Evolutionary conservation across 2,113 vertebrate genomes (phyloP).

Genomic region (Seriola dumerili): DNA sequence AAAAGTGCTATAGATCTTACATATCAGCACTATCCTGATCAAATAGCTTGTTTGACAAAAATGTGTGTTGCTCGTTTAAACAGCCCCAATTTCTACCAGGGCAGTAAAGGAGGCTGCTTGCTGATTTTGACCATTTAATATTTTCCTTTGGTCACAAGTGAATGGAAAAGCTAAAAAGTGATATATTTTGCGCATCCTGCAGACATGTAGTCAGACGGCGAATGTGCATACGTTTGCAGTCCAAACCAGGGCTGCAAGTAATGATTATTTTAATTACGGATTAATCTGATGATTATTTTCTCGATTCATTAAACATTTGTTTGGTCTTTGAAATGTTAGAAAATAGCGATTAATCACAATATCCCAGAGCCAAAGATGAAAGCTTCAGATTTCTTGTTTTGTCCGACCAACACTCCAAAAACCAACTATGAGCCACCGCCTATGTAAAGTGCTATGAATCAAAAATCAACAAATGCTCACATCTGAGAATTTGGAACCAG

Average conservation of each 20-base stretch:
- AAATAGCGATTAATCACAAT: not conserved
- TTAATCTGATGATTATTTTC: not conserved
- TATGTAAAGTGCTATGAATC: too few species aligned
- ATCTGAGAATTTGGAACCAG: not conserved
- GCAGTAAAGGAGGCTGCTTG: not conserved
- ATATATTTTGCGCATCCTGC: too few species aligned
- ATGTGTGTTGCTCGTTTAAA: not conserved
- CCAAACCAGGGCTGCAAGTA: not conserved
- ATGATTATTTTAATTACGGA: not conserved
- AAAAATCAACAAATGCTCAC: too few species aligned
- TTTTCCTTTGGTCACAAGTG: not conserved
- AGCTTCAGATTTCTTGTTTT: not conserved
- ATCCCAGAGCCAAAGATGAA: not conserved
- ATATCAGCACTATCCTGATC: not conserved
- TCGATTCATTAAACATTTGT: not conserved
- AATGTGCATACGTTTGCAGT: too few species aligned
- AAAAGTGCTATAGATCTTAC: constrained; percentile 15
- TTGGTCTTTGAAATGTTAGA: not conserved
- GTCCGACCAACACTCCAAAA: not conserved
- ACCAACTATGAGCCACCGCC: too few species aligned
- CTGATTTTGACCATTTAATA: not conserved
- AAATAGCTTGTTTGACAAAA: not conserved
- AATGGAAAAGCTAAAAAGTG: not conserved
- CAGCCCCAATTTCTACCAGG: not conserved
- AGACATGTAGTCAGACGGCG: not conserved